phyloP scores from a whole-genome alignment of 2,888 invertebrate genomes.

The Rhingia rostrata region DNA sequence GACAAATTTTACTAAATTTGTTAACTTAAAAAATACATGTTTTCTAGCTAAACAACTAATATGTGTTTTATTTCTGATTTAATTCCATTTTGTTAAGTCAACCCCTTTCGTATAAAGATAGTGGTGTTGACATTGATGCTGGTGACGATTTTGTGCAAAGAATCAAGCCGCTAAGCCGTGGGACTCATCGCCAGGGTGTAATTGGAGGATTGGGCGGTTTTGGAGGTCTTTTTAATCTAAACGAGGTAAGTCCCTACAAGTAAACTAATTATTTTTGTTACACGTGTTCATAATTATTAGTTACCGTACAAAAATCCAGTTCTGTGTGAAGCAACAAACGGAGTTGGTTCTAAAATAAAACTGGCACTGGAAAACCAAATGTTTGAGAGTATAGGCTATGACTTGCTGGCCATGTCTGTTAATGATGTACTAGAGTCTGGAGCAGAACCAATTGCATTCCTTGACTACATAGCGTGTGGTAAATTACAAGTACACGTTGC shows the following conservation, averaged over 20 bases:
- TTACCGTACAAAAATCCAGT: conserved; percentile 89
- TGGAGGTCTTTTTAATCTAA: conserved; percentile 95
- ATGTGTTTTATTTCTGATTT: conserved; percentile 22
- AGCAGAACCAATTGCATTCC: conserved; percentile 96
- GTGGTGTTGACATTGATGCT: conserved; percentile 96
- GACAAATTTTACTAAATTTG: too few relatives aligned
- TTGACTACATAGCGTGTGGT: conserved; percentile 98
- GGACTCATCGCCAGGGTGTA: conserved; percentile 91
- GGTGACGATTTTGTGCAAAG: conserved; percentile 93
- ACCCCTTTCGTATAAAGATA: conserved; percentile 91
- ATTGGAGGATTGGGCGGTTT: conserved; percentile 94
- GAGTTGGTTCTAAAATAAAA: conserved; percentile 98
- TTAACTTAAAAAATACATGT: not conserved
- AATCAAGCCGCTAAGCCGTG: conserved; percentile 92
- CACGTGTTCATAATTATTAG: conserved; percentile 64
- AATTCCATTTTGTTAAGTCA: conserved; percentile 25
- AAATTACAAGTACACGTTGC: conserved; percentile 90
- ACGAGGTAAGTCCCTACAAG: conserved; percentile 83
- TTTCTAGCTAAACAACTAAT: not conserved
- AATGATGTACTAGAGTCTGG: conserved; percentile 98
- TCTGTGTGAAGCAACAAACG: conserved; percentile 96
- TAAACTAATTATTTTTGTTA: not conserved
- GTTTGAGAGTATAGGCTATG: conserved; percentile 94
- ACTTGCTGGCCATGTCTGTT: conserved; percentile 98
- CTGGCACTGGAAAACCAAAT: conserved; percentile 91